Conservation (phyloP, 2,888 invertebrate genomes). For the Brachypterus glaber region DNA sequence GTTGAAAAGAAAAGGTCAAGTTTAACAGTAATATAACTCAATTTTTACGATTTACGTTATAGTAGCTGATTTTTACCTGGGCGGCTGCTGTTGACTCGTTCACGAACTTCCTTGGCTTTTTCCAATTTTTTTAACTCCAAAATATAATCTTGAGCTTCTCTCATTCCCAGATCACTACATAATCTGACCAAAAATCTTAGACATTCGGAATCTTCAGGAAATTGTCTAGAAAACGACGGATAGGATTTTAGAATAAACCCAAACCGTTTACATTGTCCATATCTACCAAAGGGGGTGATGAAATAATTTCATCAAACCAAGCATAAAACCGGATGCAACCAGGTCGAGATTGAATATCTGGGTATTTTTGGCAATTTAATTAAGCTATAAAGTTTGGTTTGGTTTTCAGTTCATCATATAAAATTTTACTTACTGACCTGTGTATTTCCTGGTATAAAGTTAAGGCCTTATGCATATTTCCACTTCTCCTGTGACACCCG, state of each 20-base stretch:
- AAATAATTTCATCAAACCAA: no score
- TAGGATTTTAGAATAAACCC: no score
- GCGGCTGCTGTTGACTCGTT: slow-evolving; percentile 49
- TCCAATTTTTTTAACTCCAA: slow-evolving; percentile 68
- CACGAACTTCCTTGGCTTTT: slow-evolving; percentile 46
- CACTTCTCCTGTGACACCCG: slow-evolving; percentile 71
- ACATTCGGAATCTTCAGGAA: slow-evolving; percentile 93
- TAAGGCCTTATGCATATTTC: slow-evolving; percentile 58
- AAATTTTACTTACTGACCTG: no score
- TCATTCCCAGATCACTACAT: slow-evolving; percentile 80
- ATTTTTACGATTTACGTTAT: not conserved
- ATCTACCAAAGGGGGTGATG: no score
- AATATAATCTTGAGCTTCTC: slow-evolving; percentile 79
- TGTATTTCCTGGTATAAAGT: slow-evolving; percentile 78
- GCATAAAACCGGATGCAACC: no score
- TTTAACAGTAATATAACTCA: not conserved
- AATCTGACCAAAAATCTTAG: slow-evolving; percentile 80
- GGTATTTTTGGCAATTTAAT: no score
- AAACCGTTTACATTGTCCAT: no score
- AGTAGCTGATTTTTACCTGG: slow-evolving; percentile 41
- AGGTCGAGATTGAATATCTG: no score
- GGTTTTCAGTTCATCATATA: no score
- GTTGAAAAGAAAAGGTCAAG: not conserved
- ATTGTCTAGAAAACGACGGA: no score
- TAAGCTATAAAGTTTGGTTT: no score